Conservation (phyloP, 2,113 vertebrate species). For the Megaceryle torquata region DNA sequence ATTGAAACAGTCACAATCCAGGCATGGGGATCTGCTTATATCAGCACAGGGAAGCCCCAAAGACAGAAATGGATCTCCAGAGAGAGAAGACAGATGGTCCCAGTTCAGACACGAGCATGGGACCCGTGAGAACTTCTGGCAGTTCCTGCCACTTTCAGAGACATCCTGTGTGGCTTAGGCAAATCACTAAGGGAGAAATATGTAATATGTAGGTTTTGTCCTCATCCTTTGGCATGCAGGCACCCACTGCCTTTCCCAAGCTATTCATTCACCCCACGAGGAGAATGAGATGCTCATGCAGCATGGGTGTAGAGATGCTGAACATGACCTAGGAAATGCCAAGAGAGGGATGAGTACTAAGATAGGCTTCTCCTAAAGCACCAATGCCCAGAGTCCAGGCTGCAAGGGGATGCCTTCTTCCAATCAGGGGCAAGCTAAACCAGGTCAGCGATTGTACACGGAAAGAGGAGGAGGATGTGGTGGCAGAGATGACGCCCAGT, state of each 20-base stretch:
- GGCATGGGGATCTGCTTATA: not conserved
- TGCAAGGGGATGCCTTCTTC: not conserved
- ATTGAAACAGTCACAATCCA: not conserved
- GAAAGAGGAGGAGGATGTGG: conserved; percentile 1
- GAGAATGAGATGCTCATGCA: not conserved
- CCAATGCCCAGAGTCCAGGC: not conserved
- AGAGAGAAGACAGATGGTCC: not conserved
- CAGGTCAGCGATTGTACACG: not conserved
- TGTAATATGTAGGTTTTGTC: not conserved
- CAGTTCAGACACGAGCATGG: not conserved
- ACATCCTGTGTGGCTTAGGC: not conserved
- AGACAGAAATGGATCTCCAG: not conserved
- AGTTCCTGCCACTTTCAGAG: not conserved
- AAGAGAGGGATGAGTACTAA: not conserved
- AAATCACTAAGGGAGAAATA: not conserved
- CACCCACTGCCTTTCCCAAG: not conserved
- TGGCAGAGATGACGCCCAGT: not conserved
- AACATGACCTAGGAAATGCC: not conserved
- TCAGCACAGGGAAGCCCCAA: not conserved
- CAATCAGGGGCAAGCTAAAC: conserved; percentile 8
- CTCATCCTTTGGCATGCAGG: not conserved
- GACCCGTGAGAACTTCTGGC: not conserved
- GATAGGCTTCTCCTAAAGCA: not conserved
- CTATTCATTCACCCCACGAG: not conserved
- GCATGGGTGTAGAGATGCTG: not conserved